Conservation (phyloP, 2,888 invertebrate species). For the Gonocerus acuteangulatus region DNA sequence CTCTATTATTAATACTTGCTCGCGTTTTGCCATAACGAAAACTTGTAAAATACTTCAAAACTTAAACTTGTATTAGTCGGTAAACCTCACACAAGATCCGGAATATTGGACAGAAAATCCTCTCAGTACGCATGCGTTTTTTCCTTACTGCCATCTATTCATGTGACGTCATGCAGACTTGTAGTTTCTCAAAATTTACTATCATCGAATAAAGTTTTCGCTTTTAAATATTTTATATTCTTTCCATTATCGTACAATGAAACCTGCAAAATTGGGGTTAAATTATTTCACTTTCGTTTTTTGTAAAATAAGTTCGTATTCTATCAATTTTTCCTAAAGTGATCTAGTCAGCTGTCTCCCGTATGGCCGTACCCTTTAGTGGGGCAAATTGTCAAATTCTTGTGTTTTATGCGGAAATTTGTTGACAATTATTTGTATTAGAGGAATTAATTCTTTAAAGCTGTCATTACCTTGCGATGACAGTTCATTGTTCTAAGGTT, state of each 20-base stretch:
- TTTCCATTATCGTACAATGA: no score
- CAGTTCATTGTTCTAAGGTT: no score
- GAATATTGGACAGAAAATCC: constrained; percentile 23
- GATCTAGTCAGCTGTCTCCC: constrained; percentile 21
- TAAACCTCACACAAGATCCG: constrained; percentile 22
- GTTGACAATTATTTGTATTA: no score
- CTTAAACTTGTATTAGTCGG: neutral
- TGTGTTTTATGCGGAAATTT: neutral
- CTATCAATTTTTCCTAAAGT: neutral
- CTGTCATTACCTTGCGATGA: neutral
- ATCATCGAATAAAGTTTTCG: no score
- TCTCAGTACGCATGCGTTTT: constrained; percentile 30
- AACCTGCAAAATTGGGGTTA: no score
- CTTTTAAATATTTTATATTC: no score
- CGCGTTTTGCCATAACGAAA: constrained; percentile 54
- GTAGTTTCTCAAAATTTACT: constrained; percentile 3
- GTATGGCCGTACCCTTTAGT: constrained; percentile 19
- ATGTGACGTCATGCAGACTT: constrained; percentile 18
- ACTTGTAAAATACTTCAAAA: neutral
- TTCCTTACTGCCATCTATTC: constrained; percentile 21
- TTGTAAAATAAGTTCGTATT: no score
- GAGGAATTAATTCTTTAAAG: neutral
- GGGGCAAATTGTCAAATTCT: constrained; percentile 22
- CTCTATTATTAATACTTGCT: constrained; percentile 77
- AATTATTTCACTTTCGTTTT: no score